phyloP scores from a whole-genome alignment of 1,140 invertebrate species.

The Microvelia longipes region DNA sequence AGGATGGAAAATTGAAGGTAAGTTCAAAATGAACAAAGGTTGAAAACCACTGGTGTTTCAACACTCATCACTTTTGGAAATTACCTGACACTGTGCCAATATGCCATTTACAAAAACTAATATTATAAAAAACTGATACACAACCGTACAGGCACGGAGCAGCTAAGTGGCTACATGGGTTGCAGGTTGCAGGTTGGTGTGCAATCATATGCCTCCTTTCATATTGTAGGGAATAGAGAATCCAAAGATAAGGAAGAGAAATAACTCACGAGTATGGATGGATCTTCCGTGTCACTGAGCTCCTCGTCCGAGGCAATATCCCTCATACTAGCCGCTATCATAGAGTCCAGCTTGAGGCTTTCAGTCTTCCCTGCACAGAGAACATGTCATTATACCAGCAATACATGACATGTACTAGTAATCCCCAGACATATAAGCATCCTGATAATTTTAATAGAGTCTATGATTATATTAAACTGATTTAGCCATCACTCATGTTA shows the following conservation, averaged over 20 bases:
- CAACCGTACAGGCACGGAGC: too few species aligned
- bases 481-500: too few species aligned
- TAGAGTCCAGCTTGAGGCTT: conserved; percentile 42
- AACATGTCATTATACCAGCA: conserved; percentile 5
- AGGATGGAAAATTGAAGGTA: too few species aligned
- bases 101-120: too few species aligned
- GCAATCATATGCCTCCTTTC: neutral
- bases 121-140: too few species aligned
- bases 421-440: neutral
- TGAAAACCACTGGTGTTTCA: too few species aligned
- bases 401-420: neutral
- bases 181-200: too few species aligned
- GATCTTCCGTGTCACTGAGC: conserved; percentile 43
- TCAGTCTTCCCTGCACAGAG: conserved; percentile 24
- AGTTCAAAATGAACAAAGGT: too few species aligned
- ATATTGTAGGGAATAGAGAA: conserved; percentile 2
- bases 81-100: too few species aligned
- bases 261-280: conserved; percentile 45
- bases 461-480: too few species aligned
- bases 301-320: conserved; percentile 34
- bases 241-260: conserved; percentile 5
- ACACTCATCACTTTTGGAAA: too few species aligned
- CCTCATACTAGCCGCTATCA: conserved; percentile 52
- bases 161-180: too few species aligned
- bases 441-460: neutral